Base-by-base conservation (phyloP, 1,140 invertebrate genomes). In the Diabrotica virgifera region DNA sequence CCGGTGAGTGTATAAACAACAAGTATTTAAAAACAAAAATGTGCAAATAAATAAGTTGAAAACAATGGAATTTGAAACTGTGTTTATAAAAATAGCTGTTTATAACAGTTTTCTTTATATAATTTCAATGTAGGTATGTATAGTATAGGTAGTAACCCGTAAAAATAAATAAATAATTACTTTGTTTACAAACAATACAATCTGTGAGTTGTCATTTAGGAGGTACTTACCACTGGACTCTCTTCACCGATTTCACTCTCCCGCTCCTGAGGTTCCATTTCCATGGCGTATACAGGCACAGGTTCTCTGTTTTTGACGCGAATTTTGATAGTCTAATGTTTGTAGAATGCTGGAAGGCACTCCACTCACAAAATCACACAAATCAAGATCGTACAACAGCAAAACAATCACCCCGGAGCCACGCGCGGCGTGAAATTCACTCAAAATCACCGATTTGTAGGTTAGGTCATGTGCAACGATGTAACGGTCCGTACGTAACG, bases 291-390 rank as follows among this genome's bases (percentile, higher is more conserved):
- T 82, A 89, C 88, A 82, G 90, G 90, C 79, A 91, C 86, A 76
- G 91, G 91, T 77, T 92, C 90, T 85, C 88, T 86, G 80, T 93
- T 92, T 89, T 93, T 94, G 78, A 92, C 89, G 85, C 91, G 88
- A 93, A 93, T 94, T 88, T 93, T 94, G 90, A 80, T 83, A 82
- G 84, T 75, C 85, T 85, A 75, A 67, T 69, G 52, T 55, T 69
- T 58, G 77, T 75, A 77, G 75, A 77, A 77, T 77, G 77, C 76
- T 10, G 36, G 24, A 68, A 69, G 40, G 75, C 77, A 77, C 74
- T 68, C 74, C 67, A 70, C 75, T 60, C 66, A 69, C 70, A 35
- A 24, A 24, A 9, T 36, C 71, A 62, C 63, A 68, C 63, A 36
- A 70, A 67, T 12, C 52, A 64, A n/a, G 53, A 11, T 14, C n/a